phyloP scores from a whole-genome alignment of 2,888 invertebrate species.

The Leptinotarsa haldemani region DNA sequence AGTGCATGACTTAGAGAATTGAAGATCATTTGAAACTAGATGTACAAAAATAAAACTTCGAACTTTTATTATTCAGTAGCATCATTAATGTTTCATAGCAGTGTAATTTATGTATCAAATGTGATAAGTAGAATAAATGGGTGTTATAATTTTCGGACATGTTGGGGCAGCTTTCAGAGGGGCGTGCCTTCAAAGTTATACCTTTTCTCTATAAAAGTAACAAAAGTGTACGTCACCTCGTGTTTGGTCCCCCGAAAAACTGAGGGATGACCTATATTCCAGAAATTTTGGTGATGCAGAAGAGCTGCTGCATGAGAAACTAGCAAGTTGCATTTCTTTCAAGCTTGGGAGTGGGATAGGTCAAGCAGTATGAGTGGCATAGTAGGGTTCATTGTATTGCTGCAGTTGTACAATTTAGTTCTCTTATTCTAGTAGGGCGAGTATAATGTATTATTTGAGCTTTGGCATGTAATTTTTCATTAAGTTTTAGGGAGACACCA shows the following conservation, averaged over 20 bases:
- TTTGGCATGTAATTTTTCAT: too few relatives aligned
- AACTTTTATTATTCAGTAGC: too few relatives aligned
- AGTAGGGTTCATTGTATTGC: not conserved
- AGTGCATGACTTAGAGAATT: too few relatives aligned
- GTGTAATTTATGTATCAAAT: not conserved
- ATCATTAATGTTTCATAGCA: too few relatives aligned
- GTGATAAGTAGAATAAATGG: too few relatives aligned
- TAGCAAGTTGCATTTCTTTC: not conserved
- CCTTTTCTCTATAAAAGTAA: not conserved
- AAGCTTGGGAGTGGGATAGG: constrained; percentile 28
- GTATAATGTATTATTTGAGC: not conserved
- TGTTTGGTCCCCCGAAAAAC: not conserved
- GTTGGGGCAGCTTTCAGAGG: not conserved
- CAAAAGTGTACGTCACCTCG: too few relatives aligned
- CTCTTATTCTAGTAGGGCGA: not conserved
- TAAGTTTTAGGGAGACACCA: too few relatives aligned
- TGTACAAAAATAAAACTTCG: too few relatives aligned
- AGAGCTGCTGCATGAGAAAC: not conserved
- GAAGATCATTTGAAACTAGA: too few relatives aligned
- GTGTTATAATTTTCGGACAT: too few relatives aligned
- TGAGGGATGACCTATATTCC: constrained; percentile 1
- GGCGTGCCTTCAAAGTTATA: not conserved
- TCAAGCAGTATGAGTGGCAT: constrained; percentile 22
- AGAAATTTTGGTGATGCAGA: not conserved
- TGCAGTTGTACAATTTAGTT: too few relatives aligned